Evolutionary conservation across 2,113 vertebrate species (phyloP).

Genomic region (Platichthys stellatus): DNA sequence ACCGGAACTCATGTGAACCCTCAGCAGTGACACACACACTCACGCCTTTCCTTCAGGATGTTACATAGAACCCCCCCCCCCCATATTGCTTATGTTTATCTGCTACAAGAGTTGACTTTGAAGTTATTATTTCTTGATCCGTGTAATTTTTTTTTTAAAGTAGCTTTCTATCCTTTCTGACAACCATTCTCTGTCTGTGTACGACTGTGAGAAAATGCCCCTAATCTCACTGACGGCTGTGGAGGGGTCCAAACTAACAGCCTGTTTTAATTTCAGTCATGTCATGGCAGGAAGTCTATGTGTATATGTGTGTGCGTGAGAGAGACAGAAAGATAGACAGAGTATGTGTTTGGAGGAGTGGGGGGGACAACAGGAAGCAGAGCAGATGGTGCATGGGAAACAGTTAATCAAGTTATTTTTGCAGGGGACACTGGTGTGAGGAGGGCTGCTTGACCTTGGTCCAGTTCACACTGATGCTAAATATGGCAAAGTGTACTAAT

Average conservation of each 20-base stretch:
- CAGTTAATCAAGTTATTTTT: conserved; percentile 63
- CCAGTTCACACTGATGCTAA: conserved; percentile 61
- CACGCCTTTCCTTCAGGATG: no score
- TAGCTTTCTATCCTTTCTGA: conserved; percentile 3
- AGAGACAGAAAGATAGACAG: conserved; percentile 5
- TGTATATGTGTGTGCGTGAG: conserved; percentile 14
- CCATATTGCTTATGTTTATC: no score
- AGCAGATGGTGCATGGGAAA: conserved; percentile 69
- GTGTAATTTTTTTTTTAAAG: neutral
- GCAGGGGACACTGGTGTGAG: conserved; percentile 54
- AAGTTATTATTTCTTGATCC: neutral
- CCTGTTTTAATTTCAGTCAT: conserved; percentile 67
- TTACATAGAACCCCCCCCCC: no score
- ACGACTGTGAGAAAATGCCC: conserved; percentile 64
- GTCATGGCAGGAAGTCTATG: conserved; percentile 73
- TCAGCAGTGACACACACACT: no score
- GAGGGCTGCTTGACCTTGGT: conserved; percentile 59
- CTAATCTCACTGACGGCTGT: conserved; percentile 37
- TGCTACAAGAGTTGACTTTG: no score
- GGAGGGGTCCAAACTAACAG: conserved; percentile 46
- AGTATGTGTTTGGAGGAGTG: conserved; percentile 32
- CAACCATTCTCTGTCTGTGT: conserved; percentile 12
- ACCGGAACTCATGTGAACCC: no score
- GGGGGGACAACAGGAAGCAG: conserved; percentile 63
- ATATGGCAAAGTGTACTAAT: conserved; percentile 44